Evolutionary conservation across 2,113 vertebrate species (phyloP), one percentile per base, ranked within the genome.

Genomic region (Hemiprocne comata): DNA sequence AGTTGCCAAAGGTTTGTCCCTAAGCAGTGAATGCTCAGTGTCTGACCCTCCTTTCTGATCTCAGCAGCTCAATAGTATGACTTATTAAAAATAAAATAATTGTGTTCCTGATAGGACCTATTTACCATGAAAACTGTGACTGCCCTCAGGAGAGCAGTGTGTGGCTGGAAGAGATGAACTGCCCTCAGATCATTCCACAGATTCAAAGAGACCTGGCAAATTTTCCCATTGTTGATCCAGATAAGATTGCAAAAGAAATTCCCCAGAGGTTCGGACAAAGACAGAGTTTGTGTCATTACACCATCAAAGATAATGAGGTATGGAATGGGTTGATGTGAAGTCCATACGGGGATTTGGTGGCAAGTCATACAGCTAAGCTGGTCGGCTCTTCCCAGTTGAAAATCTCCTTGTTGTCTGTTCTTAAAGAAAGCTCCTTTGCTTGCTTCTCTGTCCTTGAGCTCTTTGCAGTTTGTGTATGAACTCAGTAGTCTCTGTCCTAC

Each of bases 211-310:
- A 99, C 94, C 93, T 99, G 95, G 97, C 98, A 31, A 81, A 97
- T 66, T 99, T 98, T 82, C 88, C 97, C 8, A 72, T 31, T 25
- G 97, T 99, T 9, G 98, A 99, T 94, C 98, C 98, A 24, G 99
- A 99, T 87, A 98, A 97, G 91, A 99, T 98, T 81, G 97, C 99
- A 46, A 72, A 94, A 87, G 99, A 99, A 98, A 98, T 99, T 92
- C 98, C 99, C 2, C 94, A 98, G 92, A 98, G 99, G 78, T 99
- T 99, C 92, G 99, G 99, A 44, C 98, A 99, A 92, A 98, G 99
- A 64, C 99, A 99, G 91, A 99, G 99, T 92, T 98, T 99, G 78
- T 99, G 99, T 85, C 99, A 99, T 96, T 99, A 99, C 95, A 99
- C 99, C n/a, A 91, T 99, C 91, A 99, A 99, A 98, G 97, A 99